Evolutionary conservation across 2,888 invertebrate genomes (phyloP).

Genomic region (Gasteruption jaculator): DNA sequence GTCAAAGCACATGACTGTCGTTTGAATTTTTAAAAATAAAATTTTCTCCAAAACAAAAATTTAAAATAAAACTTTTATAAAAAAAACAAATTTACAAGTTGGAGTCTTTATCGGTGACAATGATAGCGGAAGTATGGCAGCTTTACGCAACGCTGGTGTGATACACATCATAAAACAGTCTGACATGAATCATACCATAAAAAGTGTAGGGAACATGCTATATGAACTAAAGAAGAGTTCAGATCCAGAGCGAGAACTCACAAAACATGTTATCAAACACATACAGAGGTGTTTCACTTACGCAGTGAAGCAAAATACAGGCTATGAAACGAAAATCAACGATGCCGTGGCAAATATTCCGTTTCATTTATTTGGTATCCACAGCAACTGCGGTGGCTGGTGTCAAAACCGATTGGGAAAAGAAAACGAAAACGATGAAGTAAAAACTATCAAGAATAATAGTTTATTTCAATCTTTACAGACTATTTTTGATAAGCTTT

Average conservation of each 20-base stretch:
- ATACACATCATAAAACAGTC: constrained; percentile 11
- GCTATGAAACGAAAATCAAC: constrained; percentile 1
- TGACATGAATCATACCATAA: constrained; percentile 15
- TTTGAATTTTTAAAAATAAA: constrained; percentile 10
- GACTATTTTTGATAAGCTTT: constrained; percentile 12
- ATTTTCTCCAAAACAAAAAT: constrained; percentile 4
- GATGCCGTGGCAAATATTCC: constrained; percentile 16
- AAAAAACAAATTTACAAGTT: constrained; percentile 13
- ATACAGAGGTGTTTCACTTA: constrained; percentile 14
- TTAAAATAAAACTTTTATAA: too few species aligned
- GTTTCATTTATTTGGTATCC: constrained; percentile 9
- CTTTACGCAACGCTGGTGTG: constrained; percentile 1
- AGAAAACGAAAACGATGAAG: constrained; percentile 14
- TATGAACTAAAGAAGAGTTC: constrained; percentile 6
- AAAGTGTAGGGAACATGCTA: constrained; percentile 8
- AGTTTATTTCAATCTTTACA: constrained; percentile 10
- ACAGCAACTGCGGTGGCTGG: constrained; percentile 14
- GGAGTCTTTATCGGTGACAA: constrained; percentile 18
- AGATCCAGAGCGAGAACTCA: constrained; percentile 15
- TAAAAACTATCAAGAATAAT: constrained; percentile 10
- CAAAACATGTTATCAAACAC: constrained; percentile 14
- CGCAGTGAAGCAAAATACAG: constrained; percentile 14
- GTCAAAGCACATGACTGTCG: constrained; percentile 12
- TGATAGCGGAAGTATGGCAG: constrained; percentile 12
- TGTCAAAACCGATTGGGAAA: constrained; percentile 5